Conservation (phyloP, 2,888 invertebrate species). For the Lycaena phlaeas region DNA sequence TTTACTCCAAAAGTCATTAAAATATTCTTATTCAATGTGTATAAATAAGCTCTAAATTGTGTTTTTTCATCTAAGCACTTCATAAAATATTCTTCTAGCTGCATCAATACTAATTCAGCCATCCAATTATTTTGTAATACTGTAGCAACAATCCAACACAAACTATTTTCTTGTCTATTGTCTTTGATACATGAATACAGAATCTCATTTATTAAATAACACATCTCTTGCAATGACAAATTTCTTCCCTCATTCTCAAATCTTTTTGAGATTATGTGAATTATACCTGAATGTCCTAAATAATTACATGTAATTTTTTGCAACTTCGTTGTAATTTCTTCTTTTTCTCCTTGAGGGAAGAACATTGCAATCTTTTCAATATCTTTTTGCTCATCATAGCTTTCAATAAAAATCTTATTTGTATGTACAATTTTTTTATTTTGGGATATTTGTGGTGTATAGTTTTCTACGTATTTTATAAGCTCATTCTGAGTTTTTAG, state of each 20-base stretch:
- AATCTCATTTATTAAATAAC: constrained; percentile 4
- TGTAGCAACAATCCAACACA: constrained; percentile 7
- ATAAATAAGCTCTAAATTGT: background rate
- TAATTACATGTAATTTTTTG: constrained; percentile 5
- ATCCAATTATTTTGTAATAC: constrained; percentile 4
- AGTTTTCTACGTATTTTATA: constrained; percentile 2
- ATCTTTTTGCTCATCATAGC: constrained; percentile 1
- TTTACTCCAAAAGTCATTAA: constrained; percentile 7
- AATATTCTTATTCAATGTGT: background rate
- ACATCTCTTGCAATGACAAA: background rate
- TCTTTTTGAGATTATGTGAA: background rate
- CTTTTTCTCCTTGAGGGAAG: constrained; percentile 1
- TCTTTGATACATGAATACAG: background rate
- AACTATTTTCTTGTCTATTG: background rate
- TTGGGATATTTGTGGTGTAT: background rate
- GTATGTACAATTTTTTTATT: background rate
- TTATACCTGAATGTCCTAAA: constrained; percentile 3
- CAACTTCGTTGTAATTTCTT: background rate
- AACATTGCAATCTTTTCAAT: constrained; percentile 3
- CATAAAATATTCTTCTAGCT: constrained; percentile 7
- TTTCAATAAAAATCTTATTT: background rate
- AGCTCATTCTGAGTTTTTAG: background rate
- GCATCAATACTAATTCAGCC: constrained; percentile 5
- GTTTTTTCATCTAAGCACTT: background rate
- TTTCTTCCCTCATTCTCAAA: constrained; percentile 5